phyloP scores from a whole-genome alignment of 2,888 invertebrate species.

The Eristalis intricaria region DNA sequence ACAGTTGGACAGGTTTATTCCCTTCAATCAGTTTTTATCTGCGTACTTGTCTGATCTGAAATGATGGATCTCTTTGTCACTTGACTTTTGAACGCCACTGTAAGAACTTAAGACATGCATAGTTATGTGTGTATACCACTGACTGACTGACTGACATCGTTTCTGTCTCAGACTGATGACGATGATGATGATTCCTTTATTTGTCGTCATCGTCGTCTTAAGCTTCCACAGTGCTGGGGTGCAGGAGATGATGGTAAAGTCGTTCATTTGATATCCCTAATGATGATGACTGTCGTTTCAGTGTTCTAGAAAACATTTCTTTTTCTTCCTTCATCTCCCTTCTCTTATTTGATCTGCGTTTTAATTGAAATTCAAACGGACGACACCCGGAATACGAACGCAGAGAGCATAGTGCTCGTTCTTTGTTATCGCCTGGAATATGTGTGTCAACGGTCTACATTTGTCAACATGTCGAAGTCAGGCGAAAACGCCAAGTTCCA shows the following conservation, averaged over 20 bases:
- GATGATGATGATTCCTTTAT: slow-evolving; percentile 50
- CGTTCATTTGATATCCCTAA: slow-evolving; percentile 67
- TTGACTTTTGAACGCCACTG: background rate
- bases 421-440: slow-evolving; percentile 7
- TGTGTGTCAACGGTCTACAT: slow-evolving; percentile 59
- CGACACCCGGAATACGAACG: background rate
- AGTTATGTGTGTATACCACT: background rate
- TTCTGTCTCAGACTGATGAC: slow-evolving; percentile 51
- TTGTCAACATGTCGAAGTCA: slow-evolving; percentile 56
- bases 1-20: too few species aligned
- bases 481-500: slow-evolving; percentile 37
- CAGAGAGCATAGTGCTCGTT: background rate
- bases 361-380: slow-evolving; percentile 68
- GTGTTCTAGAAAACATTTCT: slow-evolving; percentile 3
- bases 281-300: slow-evolving; percentile 59
- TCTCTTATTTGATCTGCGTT: slow-evolving; percentile 17
- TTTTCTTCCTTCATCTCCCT: background rate
- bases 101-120: slow-evolving; percentile 1
- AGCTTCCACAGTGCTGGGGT: background rate
- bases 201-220: slow-evolving; percentile 19
- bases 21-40: background rate
- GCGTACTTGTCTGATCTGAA: background rate
- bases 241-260: slow-evolving; percentile 9
- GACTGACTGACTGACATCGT: slow-evolving; percentile 47
- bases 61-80: too few species aligned